Evolutionary conservation across 2,797 vertebrate species (phyloP), one percentile per base, ranked within the genome.

Genomic region (Syngnathus acus): DNA sequence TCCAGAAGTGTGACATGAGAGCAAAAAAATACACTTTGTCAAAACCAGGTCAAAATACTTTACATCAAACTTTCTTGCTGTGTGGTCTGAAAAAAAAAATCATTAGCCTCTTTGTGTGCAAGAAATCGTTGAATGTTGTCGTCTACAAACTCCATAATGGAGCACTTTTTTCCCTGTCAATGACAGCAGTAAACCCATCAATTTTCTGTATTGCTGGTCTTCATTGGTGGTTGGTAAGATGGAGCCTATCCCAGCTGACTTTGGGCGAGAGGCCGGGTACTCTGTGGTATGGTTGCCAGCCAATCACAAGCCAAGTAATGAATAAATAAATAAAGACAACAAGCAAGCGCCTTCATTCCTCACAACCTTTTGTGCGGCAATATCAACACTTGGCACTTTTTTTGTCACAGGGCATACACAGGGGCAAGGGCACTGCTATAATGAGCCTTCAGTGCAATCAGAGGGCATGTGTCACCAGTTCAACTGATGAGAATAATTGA

Each of bases 401-500:
- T 62, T 67, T 43, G 54, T 76, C 71, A 65, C 53, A 11, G 68
- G 64, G 68, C 65, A 69, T 51, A 62, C 61, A 53, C 47, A 55
- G 0, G 48, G 77, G 77, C 78, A 78, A 82, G 78, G 80, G 63
- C 81, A 62, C 58, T 4, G 62, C 23, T 68, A 69, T 59, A 64
- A 62, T 32, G 65, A 76, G 66, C 68, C 72, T 40, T 67, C 37
- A 16, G 66, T 64, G 5, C 39, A 42, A 70, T 79, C 39, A 3
- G 53, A 54, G 79, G 84, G 72, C 72, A 73, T 73, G 69, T 78
- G 73, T 81, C 72, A 76, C 64, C 13, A 8, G 39, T 70, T 67
- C 73, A 69, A 82, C 70, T 78, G 78, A 85, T 72, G 76, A 80
- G 70, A 82, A 77, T 73, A 79, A 85, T 70, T 78, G 68, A 82